Base-by-base conservation (phyloP, 2,113 vertebrate genomes). In the Myotis brandtii region DNA sequence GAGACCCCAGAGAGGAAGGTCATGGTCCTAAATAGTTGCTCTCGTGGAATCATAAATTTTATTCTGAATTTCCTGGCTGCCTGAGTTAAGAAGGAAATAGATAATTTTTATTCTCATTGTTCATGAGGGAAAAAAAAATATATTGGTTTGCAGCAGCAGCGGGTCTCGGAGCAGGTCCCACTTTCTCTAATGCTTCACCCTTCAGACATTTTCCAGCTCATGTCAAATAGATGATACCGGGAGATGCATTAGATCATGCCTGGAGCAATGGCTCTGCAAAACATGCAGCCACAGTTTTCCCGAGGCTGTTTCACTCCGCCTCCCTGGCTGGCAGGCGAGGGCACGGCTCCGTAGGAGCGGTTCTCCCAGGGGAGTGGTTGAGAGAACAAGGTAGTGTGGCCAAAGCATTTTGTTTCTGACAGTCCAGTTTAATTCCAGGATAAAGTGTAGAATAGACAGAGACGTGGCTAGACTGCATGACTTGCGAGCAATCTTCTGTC, bases 301-400 rank as follows among this genome's bases (percentile, higher is more conserved):
- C 1, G 0, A 32, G 48, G 52, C 67, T 32, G 50, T 54, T 70
- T 62, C 7, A 2, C 34, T 7, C 7, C 10, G 64, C 12, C 1
- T 9, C 54, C 25, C 59, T 30, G 43, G 34, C 64, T 48, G 27
- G 27, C 66, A 21, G 34, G 40, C 11, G 8, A 76, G 50, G 72
- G 12, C 20, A 9, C 2, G n/a, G 27, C 37, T 37, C 25, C 16
- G 4, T 3, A 2, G 32, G 7, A 20, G 30, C 27, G 4, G 13
- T 67, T 79, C 82, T 86, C 70, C 91, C 20, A 0, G 34, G 43
- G 34, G 3, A 1, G 1, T 34, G n/a, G 37, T 25, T 13, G 18
- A 25, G 59, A 92, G 30, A 23, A 27, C 23, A 81, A 56, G 59
- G 81, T 34, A 23, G 5, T 14, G 32, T 23, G 46, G 30, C 75